Conservation (phyloP, 1,140 invertebrate species). For the Galendromus occidentalis region DNA sequence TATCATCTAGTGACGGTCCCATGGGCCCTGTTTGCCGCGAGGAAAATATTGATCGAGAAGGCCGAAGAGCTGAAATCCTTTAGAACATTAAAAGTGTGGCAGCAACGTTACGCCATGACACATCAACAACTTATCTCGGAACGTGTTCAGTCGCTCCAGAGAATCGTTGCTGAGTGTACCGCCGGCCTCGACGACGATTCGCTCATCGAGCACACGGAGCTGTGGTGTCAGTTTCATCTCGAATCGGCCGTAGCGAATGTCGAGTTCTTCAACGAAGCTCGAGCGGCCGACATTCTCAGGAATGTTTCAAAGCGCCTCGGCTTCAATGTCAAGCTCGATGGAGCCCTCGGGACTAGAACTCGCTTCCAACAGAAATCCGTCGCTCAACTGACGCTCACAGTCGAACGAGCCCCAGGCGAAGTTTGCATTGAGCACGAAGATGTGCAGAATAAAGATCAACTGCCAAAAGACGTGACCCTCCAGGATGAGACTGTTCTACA, state of each 20-base stretch:
- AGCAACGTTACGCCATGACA: constrained; percentile 42
- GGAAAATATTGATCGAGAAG: constrained; percentile 38
- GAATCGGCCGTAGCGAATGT: constrained; percentile 53
- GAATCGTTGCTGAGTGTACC: constrained; percentile 37
- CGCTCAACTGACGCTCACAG: constrained; percentile 53
- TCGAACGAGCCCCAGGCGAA: constrained; percentile 32
- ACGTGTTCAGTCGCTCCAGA: constrained; percentile 39
- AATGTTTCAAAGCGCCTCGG: constrained; percentile 38
- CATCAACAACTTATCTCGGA: constrained; percentile 55
- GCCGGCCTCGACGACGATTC: constrained; percentile 23
- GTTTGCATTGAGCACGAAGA: constrained; percentile 22
- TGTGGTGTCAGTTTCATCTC: constrained; percentile 40
- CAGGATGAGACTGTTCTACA: constrained; percentile 67
- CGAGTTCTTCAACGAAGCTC: constrained; percentile 46
- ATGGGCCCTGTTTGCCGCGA: constrained; percentile 43
- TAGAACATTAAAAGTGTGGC: constrained; percentile 45
- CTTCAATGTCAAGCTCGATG: constrained; percentile 43
- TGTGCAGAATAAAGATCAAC: constrained; percentile 20
- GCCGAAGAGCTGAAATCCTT: constrained; percentile 26
- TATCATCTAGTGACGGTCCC: constrained; percentile 38
- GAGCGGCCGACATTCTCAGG: constrained; percentile 43
- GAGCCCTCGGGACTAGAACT: constrained; percentile 65
- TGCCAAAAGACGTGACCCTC: constrained; percentile 37
- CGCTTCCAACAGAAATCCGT: constrained; percentile 58
- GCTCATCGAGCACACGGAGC: constrained; percentile 18